Base-by-base conservation (phyloP, 2,888 invertebrate species). In the Limnephilus lunatus region DNA sequence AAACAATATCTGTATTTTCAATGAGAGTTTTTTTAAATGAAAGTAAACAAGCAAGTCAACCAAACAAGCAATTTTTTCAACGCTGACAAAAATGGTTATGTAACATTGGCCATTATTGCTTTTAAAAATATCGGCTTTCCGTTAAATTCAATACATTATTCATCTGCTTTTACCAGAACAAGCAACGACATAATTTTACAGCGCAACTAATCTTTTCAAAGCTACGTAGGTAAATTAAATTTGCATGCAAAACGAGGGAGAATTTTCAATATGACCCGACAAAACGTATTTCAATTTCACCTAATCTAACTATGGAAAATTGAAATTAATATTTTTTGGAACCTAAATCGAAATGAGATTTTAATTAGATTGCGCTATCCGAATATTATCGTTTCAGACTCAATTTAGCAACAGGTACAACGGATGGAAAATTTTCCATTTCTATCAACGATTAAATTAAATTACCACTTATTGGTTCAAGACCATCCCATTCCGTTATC, bases 351-450 rank as follows among this genome's bases (percentile, higher is more conserved):
- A 68, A 68, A 68, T 68, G 68, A 68, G 68, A 68, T 68, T 68
- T 68, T 68, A 68, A 68, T 68, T 68, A 68, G 68, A 68, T 68
- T 68, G 9, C 25, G 25, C n/a, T n/a, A 25, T 68, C 68, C 68
- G 68, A 68, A 68, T 68, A 68, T 68, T 68, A 68, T 68, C 68
- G 68, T 68, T 68, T 68, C 68, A 25, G 25, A 68, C 25, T 68
- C 68, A 68, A 68, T 68, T 68, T 68, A 68, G 68, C 68, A 68
- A 68, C 68, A 68, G 68, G 68, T 68, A 68, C 68, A n/a, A 68
- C 4, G 7, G 68, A 68, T 68, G 25, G 68, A 68, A 25, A 68
- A 68, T 68, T 68, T 68, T 68, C 68, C 25, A 68, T 68, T 68
- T n/a, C 68, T 25, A 68, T 68, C 68, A 68, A 25, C 68, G 68